phyloP scores from a whole-genome alignment of 2,113 vertebrate genomes.

The Coturnix japonica region DNA sequence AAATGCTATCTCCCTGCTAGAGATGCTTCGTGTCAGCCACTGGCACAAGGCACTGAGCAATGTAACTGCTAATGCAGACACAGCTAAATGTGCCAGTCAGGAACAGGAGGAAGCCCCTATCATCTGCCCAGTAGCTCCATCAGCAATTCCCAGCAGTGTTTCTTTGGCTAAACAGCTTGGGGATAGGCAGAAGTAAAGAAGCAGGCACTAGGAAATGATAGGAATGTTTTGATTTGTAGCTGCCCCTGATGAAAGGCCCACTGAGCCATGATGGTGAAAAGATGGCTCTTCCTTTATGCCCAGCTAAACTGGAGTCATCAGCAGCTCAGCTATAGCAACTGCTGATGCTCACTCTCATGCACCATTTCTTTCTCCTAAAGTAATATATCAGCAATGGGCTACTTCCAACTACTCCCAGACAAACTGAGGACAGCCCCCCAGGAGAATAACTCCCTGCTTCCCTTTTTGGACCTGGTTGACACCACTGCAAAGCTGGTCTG shows the following conservation, averaged over 20 bases:
- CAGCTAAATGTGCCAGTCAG: neutral
- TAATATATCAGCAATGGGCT: neutral
- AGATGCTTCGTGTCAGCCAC: neutral
- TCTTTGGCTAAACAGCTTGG: neutral
- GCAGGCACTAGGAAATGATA: neutral
- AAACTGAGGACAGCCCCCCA: neutral
- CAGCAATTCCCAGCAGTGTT: neutral
- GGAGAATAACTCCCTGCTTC: neutral
- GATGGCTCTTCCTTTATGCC: neutral
- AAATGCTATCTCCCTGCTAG: neutral
- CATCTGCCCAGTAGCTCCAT: fast-evolving
- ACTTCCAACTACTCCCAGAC: neutral
- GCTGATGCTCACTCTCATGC: neutral
- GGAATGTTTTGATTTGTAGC: neutral
- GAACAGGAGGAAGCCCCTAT: neutral
- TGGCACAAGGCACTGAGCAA: neutral
- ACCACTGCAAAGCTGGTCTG: neutral
- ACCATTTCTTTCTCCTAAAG: neutral
- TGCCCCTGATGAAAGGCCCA: neutral
- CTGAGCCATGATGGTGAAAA: neutral
- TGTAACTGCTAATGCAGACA: neutral
- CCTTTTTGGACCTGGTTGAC: neutral
- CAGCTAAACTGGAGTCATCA: neutral
- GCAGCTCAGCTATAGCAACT: neutral
- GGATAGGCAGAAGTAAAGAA: neutral